Conservation (phyloP, 2,888 invertebrate species). For the Nymphalis urticae region DNA sequence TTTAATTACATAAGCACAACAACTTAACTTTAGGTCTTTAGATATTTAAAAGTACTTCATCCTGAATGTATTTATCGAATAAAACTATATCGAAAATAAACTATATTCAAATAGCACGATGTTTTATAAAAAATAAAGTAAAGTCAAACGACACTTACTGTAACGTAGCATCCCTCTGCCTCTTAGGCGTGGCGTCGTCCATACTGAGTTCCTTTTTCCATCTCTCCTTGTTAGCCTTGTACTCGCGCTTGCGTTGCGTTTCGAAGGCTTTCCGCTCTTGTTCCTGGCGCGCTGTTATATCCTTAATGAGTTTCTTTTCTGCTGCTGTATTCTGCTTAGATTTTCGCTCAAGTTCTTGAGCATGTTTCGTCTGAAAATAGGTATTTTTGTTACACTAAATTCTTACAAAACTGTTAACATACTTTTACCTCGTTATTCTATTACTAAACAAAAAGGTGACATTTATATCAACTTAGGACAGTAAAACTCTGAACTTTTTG, state of each 20-base stretch:
- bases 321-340: slow-evolving; percentile 92
- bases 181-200: slow-evolving; percentile 95
- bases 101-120: too few species aligned
- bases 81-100: not conserved
- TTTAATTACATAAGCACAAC: too few species aligned
- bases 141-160: slow-evolving; percentile 79
- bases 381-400: too few species aligned
- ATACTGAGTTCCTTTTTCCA: slow-evolving; percentile 96
- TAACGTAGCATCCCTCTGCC: slow-evolving; percentile 93
- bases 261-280: slow-evolving; percentile 95
- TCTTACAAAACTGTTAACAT: too few species aligned
- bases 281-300: slow-evolving; percentile 93
- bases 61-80: not conserved
- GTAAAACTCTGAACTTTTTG: too few species aligned
- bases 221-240: slow-evolving; percentile 96
- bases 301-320: slow-evolving; percentile 96
- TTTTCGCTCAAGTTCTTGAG: slow-evolving; percentile 89
- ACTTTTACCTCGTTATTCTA: too few species aligned
- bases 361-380: slow-evolving; percentile 83
- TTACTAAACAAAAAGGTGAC: too few species aligned
- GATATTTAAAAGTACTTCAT: too few species aligned
- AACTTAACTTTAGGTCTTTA: too few species aligned
- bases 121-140: too few species aligned
- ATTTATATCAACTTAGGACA: too few species aligned
- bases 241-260: slow-evolving; percentile 96